phyloP scores from a whole-genome alignment of 2,888 invertebrate genomes.

The Pseudococcus jackbeardsleyi region DNA sequence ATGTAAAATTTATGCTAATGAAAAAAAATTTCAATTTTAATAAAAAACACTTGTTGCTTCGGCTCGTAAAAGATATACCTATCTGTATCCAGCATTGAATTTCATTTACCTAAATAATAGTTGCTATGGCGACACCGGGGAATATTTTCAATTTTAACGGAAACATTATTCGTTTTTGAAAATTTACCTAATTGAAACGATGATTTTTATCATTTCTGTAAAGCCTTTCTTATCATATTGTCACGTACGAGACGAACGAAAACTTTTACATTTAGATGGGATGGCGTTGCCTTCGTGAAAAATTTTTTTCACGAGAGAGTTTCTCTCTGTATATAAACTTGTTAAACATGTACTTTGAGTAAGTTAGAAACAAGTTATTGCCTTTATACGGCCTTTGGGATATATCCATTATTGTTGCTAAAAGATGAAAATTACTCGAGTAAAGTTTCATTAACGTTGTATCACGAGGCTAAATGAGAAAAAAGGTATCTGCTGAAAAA shows the following conservation, averaged over 20 bases:
- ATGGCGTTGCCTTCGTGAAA: background rate
- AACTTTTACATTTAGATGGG: constrained; percentile 12
- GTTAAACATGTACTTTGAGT: constrained; percentile 12
- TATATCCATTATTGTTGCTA: background rate
- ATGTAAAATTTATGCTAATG: constrained; percentile 5
- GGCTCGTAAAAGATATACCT: background rate
- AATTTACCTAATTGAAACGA: constrained; percentile 12
- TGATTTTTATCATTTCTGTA: background rate
- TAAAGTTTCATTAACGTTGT: constrained; percentile 21
- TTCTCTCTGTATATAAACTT: background rate
- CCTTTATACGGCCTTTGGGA: constrained; percentile 1
- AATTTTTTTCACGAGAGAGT: background rate
- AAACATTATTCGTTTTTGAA: background rate
- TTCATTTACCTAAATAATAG: background rate
- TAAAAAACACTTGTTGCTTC: constrained; percentile 9
- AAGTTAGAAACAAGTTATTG: constrained; percentile 8
- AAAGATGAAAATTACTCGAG: constrained; percentile 2
- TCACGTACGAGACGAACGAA: background rate
- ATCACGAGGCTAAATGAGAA: background rate
- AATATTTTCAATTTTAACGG: constrained; percentile 20
- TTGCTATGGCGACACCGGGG: background rate
- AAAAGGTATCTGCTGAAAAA: constrained; percentile 13
- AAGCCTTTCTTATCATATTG: constrained; percentile 1
- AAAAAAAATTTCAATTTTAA: background rate
- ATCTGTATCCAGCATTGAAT: background rate